Evolutionary conservation across 2,113 vertebrate genomes (phyloP), one percentile per base, ranked within the genome.

Genomic region (Nerophis ophidion): DNA sequence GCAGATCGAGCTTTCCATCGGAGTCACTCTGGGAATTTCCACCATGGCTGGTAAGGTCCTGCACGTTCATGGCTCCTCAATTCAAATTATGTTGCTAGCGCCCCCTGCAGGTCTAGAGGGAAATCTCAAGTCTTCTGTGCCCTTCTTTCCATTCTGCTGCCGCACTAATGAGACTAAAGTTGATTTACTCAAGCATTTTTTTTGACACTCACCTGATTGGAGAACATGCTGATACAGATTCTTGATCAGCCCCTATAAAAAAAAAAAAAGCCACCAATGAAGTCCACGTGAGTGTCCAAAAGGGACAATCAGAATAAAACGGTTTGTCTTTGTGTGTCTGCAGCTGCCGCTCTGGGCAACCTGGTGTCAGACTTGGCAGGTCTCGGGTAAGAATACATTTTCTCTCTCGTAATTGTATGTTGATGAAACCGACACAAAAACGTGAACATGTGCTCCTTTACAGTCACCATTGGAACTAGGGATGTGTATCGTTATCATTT

Each of bases 361-460:
- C 91, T 98, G 86, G 93, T 98, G 16, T 98, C 96, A 42, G 96
- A 98, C 80, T 79, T 98, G 89, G 96, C 96, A 35, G 96, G 96
- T 83, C 93, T 98, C 53, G 95, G 96, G 96, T 98, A 91, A 89
- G 94, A 15, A 16, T 42, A 38, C 16, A 6, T 1, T 54, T 15
- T 52, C 26, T 8, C 17, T 14, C n/a, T n/a, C n/a, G n/a, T n/a
- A n/a, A n/a, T n/a, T n/a, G n/a, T n/a, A n/a, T n/a, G n/a, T n/a
- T n/a, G n/a, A n/a, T n/a, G n/a, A n/a, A n/a, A n/a, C n/a, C n/a
- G n/a, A n/a, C n/a, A n/a, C n/a, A n/a, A n/a, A n/a, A n/a, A n/a
- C n/a, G n/a, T n/a, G n/a, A n/a, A n/a, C n/a, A n/a, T n/a, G n/a
- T n/a, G n/a, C n/a, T n/a, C n/a, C n/a, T n/a, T n/a, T n/a, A n/a